Conservation (phyloP, 1,140 invertebrate genomes). For the Scaptomyza graminum region DNA sequence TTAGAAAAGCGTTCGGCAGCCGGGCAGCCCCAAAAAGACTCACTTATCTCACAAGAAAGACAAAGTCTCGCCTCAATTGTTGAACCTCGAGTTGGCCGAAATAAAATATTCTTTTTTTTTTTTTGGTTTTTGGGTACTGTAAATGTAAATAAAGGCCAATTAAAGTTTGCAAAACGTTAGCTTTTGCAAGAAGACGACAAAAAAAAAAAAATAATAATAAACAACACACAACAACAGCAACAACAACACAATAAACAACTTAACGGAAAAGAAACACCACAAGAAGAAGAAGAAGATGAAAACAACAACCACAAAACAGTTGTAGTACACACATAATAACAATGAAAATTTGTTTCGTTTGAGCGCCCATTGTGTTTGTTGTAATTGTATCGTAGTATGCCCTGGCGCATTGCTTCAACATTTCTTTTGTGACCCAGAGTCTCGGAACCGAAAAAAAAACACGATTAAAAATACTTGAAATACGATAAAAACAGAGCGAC, state of each 20-base stretch:
- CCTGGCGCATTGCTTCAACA: slow-evolving; percentile 56
- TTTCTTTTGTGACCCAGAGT: slow-evolving; percentile 71
- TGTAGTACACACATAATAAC: slow-evolving; percentile 29
- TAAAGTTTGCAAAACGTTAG: slow-evolving; percentile 44
- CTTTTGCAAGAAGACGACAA: slow-evolving; percentile 19
- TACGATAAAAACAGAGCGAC: slow-evolving; percentile 18
- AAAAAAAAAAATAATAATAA: slow-evolving; percentile 33
- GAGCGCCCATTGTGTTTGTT: slow-evolving; percentile 41
- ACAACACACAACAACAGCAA: slow-evolving; percentile 9
- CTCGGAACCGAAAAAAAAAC: slow-evolving; percentile 26
- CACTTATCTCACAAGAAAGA: slow-evolving; percentile 5
- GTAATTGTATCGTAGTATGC: slow-evolving; percentile 26
- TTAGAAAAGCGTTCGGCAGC: slow-evolving; percentile 12
- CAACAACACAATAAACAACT: slow-evolving; percentile 13
- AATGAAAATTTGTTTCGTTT: slow-evolving; percentile 59
- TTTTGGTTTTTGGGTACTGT: neutral
- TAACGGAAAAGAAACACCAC: slow-evolving; percentile 46
- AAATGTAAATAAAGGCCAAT: slow-evolving; percentile 46
- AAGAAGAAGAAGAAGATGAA: slow-evolving; percentile 5
- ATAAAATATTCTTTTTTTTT: neutral
- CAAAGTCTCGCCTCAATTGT: slow-evolving; percentile 36
- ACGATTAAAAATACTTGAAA: slow-evolving; percentile 9
- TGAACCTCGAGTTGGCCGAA: slow-evolving; percentile 18
- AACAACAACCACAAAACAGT: slow-evolving; percentile 22
- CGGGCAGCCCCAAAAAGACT: slow-evolving; percentile 5